phyloP scores from a whole-genome alignment of 2,888 invertebrate genomes.

The Muscina levida region DNA sequence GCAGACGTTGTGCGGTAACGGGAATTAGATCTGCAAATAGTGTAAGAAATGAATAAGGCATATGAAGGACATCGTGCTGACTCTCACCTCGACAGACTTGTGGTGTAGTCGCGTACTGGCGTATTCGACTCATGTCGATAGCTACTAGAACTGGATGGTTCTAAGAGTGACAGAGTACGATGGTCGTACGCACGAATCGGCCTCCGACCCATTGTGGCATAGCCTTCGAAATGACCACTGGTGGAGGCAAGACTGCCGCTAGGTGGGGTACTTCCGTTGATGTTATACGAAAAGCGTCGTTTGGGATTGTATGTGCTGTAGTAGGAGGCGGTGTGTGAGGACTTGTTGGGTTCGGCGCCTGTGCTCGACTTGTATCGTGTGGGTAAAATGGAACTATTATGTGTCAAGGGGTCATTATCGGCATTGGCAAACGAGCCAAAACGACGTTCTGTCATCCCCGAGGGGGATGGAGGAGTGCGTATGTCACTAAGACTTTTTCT shows the following conservation, averaged over 20 bases:
- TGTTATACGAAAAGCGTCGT: conserved; percentile 77
- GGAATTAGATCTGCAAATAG: conserved; percentile 73
- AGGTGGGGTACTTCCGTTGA: conserved; percentile 70
- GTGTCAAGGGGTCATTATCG: conserved; percentile 71
- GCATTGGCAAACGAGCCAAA: conserved; percentile 57
- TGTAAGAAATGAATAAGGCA: neutral
- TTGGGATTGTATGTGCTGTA: conserved; percentile 79
- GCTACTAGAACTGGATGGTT: conserved; percentile 71
- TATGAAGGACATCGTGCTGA: neutral
- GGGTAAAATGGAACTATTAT: conserved; percentile 51
- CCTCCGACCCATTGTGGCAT: conserved; percentile 79
- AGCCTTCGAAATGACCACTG: conserved; percentile 73
- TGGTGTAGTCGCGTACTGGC: conserved; percentile 73
- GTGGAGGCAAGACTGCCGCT: conserved; percentile 49
- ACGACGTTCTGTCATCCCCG: conserved; percentile 74
- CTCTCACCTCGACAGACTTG: conserved; percentile 74
- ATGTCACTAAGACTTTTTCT: conserved; percentile 77
- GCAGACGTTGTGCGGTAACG: conserved; percentile 77
- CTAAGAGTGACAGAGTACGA: conserved; percentile 77
- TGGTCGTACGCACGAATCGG: conserved; percentile 77
- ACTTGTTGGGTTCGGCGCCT: conserved; percentile 68
- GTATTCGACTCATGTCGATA: conserved; percentile 75
- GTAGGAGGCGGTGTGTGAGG: conserved; percentile 66
- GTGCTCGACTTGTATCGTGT: conserved; percentile 73
- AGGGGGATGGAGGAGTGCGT: conserved; percentile 74